A percentile compares a stretch with the other conserved stretches of the same genome.
phyloP scores from a whole-genome alignment of 2,113 vertebrate species.

The Ploceus nigricollis region DNA sequence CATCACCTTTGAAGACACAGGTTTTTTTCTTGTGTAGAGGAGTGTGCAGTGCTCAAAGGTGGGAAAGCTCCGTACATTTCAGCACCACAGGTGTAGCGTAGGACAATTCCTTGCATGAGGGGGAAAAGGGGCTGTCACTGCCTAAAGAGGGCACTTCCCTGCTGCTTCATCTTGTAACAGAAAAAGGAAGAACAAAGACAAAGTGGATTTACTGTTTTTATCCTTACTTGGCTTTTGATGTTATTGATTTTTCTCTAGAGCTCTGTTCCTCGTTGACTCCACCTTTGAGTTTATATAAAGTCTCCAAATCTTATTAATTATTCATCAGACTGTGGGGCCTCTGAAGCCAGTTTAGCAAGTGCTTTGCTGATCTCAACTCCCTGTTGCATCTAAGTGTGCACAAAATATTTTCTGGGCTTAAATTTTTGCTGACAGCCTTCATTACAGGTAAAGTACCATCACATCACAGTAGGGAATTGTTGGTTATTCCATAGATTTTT shows the following conservation, averaged over 20 bases:
- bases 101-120: no score
- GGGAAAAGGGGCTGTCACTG: not conserved
- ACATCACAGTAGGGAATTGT: not conserved
- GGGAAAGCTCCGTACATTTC: no score
- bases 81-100: rapidly evolving
- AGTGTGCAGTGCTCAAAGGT: not conserved
- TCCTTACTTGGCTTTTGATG: not conserved
- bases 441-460: not conserved
- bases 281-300: not conserved
- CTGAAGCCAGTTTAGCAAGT: not conserved
- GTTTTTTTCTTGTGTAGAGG: not conserved
- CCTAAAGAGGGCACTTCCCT: not conserved
- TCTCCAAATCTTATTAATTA: not conserved
- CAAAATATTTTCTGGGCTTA: not conserved
- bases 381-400: not conserved
- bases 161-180: not conserved
- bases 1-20: not conserved
- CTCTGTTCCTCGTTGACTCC: not conserved
- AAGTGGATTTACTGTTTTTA: not conserved
- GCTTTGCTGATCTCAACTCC: not conserved
- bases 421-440: not conserved
- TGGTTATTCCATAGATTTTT: not conserved
- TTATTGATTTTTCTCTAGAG: not conserved
- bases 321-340: not conserved
- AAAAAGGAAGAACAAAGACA: not conserved